Evolutionary conservation across 2,797 vertebrate species (phyloP), one percentile per base, ranked within the genome.

Genomic region (Peromyscus nudipes): DNA sequence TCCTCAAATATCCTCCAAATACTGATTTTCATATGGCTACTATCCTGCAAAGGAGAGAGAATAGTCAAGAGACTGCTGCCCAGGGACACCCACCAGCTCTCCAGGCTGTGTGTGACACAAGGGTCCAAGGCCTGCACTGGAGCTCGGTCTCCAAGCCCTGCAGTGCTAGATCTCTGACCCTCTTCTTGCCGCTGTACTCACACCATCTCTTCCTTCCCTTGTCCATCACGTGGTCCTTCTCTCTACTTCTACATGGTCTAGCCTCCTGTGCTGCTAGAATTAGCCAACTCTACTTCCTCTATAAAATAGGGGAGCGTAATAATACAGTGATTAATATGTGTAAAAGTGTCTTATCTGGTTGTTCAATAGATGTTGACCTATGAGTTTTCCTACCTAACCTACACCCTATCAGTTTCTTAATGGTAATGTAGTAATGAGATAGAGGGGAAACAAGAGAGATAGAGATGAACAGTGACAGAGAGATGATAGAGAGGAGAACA

Each of bases 21-120:
- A 86, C 57, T 94, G 76, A 84, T 90, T 95, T 96, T 93, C 64
- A 40, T 84, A 67, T 89, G 79, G 52, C 13, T 57, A 21, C 27
- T 83, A 1, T 71, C 95, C 37, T 65, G 64, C 87, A 52, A 89
- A 92, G 52, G 0, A 8, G 7, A 34, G 71, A 1, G 5, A 64
- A 9, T 27, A 21, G 4, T n/a, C 10, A 14, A 92, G 76, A 81
- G 95, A 62, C 23, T 4, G 2, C 27, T 76, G 40, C 19, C 34
- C 27, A n/a, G 1, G 14, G 34, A 71, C 29, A 87, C 6, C 12
- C 49, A 37, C 21, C 11, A 46, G n/a, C 12, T 82, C 67, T 57
- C 65, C 34, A 79, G 52, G 43, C 55, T 62, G 17, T 14, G 13
- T 49, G 17, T 14, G 13, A 4, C 69, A 37, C 57, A 4, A 13